phyloP scores from a whole-genome alignment of 2,113 vertebrate species.

The Xyliphius kryptos region DNA sequence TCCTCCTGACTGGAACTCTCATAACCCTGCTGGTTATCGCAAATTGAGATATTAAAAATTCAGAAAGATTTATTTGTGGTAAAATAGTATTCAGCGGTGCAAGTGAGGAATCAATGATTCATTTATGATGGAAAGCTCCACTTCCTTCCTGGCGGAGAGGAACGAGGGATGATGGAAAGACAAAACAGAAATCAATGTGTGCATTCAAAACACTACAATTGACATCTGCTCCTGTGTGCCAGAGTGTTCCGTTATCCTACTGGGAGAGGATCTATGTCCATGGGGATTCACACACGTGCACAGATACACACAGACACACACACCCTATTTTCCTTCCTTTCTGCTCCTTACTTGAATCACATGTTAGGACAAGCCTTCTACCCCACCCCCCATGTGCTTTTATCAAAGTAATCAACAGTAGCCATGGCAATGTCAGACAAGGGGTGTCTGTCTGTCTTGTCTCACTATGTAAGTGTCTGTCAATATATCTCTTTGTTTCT shows the following conservation, averaged over 20 bases:
- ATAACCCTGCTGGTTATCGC: too few relatives aligned
- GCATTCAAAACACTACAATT: conserved; percentile 14
- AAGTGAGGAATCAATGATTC: conserved; percentile 21
- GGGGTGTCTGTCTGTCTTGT: conserved; percentile 5
- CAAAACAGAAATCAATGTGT: conserved; percentile 23
- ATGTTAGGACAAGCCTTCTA: conserved; percentile 23
- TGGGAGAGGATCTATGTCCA: conserved; percentile 26
- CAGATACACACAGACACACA: too few relatives aligned
- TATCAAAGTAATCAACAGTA: conserved; percentile 43
- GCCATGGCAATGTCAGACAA: conserved; percentile 31
- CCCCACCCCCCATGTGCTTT: conserved; percentile 24
- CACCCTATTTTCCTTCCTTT: neutral
- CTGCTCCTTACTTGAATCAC: conserved; percentile 16
- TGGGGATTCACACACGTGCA: neutral
- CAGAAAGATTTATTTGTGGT: neutral
- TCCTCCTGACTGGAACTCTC: conserved; percentile 3
- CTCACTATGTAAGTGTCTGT: too few relatives aligned
- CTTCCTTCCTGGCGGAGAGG: neutral
- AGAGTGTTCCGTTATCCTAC: conserved; percentile 26
- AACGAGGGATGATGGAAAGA: neutral
- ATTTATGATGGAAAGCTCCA: conserved; percentile 34
- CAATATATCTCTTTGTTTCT: too few relatives aligned
- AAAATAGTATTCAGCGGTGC: conserved; percentile 17
- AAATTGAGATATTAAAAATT: conserved; percentile 34
- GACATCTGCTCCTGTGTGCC: conserved; percentile 33